Percentiles rank a stretch among this genome's conserved stretches.
These are phyloP conservation scores for Ethmia dodecea DNA, from an alignment of 2,888 invertebrate species.

Conservation along the genomic window DNA sequence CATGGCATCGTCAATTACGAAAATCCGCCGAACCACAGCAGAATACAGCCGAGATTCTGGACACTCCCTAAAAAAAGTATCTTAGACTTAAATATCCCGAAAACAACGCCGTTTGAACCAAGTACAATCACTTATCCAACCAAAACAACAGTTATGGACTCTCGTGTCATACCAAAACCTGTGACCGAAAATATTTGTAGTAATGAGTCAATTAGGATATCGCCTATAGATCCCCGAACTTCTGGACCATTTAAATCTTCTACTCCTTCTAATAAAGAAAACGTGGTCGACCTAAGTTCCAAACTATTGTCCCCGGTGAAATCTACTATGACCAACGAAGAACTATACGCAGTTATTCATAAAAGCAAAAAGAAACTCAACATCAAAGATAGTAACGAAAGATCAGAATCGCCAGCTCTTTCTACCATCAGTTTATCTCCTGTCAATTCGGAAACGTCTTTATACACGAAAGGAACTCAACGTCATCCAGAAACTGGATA, in stretches of 20 bases:
- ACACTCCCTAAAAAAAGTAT: constrained; percentile 70
- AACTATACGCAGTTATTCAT: constrained; percentile 86
- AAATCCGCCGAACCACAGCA: constrained; percentile 32
- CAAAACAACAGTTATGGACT: constrained; percentile 19
- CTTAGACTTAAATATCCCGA: constrained; percentile 30
- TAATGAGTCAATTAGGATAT: constrained; percentile 76
- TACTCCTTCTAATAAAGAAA: constrained; percentile 79
- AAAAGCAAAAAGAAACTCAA: constrained; percentile 86
- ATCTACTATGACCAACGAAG: constrained; percentile 87
- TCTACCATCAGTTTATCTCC: constrained; percentile 69
- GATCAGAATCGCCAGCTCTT: constrained; percentile 66
- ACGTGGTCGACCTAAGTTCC: constrained; percentile 65
- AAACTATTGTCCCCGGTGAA: constrained; percentile 81
- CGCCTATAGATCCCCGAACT: constrained; percentile 82
- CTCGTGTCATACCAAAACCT: constrained; percentile 14
- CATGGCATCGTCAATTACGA: constrained; percentile 53
- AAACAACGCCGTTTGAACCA: constrained; percentile 23
- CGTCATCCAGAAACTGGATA: constrained; percentile 80
- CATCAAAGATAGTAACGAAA: constrained; percentile 76
- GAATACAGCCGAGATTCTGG: constrained; percentile 74
- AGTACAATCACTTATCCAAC: constrained; percentile 23
- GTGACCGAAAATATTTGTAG: constrained; percentile 13
- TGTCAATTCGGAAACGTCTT: constrained; percentile 66
- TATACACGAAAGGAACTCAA: constrained; percentile 57
- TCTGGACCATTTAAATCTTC: constrained; percentile 81